Conservation (phyloP, 2,888 invertebrate genomes). For the Drosophila diplacantha region DNA sequence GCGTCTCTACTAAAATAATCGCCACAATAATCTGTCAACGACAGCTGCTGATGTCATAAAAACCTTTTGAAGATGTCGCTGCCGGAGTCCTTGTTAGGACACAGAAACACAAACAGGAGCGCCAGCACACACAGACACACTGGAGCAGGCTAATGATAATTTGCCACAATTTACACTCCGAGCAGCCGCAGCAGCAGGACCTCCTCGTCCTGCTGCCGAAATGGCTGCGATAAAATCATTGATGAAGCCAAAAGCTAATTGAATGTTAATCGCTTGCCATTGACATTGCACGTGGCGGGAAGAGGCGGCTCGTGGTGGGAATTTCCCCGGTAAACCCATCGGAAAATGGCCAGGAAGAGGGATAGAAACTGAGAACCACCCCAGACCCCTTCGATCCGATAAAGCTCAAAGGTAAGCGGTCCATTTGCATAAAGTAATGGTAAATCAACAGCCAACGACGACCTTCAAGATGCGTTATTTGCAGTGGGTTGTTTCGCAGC, state of each 20-base stretch:
- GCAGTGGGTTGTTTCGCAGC: conserved; percentile 47
- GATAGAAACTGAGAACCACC: conserved; percentile 20
- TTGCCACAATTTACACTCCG: conserved; percentile 72
- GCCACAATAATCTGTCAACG: conserved; percentile 78
- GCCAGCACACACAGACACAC: conserved; percentile 34
- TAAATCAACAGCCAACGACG: conserved; percentile 57
- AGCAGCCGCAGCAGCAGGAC: conserved; percentile 45
- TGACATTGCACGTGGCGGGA: conserved; percentile 65
- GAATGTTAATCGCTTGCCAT: conserved; percentile 74
- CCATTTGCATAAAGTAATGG: conserved; percentile 65
- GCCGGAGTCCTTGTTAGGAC: conserved; percentile 44
- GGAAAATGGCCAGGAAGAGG: conserved; percentile 1
- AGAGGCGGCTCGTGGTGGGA: conserved; percentile 5
- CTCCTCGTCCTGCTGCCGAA: conserved; percentile 39
- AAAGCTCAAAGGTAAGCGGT: conserved; percentile 50
- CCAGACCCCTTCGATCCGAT: conserved; percentile 27
- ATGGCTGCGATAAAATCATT: conserved; percentile 75
- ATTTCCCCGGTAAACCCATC: conserved; percentile 1
- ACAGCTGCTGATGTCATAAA: conserved; percentile 78
- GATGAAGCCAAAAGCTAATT: conserved; percentile 72
- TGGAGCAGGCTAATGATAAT: conserved; percentile 64
- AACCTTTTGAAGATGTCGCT: conserved; percentile 73
- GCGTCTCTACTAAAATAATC: conserved; percentile 71
- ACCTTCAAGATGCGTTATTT: conserved; percentile 31
- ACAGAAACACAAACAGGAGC: conserved; percentile 28